Evolutionary conservation across 2,797 vertebrate species (phyloP).

Genomic region (Chaetophractus vellerosus): DNA sequence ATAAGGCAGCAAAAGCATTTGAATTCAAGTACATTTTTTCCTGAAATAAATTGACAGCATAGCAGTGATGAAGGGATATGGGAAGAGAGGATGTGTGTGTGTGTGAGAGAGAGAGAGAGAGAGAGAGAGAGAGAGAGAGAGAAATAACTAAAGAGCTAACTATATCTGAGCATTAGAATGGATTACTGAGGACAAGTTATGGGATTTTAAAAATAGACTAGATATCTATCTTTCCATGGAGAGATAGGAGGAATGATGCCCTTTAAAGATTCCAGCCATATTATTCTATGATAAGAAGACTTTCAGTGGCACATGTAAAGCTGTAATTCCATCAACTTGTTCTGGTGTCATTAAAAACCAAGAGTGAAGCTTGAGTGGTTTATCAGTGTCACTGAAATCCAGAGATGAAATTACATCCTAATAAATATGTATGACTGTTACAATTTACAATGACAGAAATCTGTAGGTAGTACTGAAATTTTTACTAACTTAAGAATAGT

Average conservation of each 20-base stretch:
- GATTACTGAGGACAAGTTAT: background rate
- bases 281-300: constrained; percentile 72
- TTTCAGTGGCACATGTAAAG: constrained; percentile 68
- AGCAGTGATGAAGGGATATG: background rate
- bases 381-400: constrained; percentile 83
- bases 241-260: constrained; percentile 28
- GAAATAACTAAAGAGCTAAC: constrained; percentile 30
- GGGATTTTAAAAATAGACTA: constrained; percentile 37
- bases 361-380: constrained; percentile 82
- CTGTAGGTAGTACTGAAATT: constrained; percentile 80
- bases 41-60: background rate
- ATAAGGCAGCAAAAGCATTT: constrained; percentile 41
- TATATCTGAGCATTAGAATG: background rate
- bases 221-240: background rate
- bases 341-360: constrained; percentile 81
- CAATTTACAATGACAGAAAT: constrained; percentile 78
- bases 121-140: background rate
- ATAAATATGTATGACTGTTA: constrained; percentile 82
- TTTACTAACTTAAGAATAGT: constrained; percentile 42
- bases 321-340: constrained; percentile 84
- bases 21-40: constrained; percentile 30
- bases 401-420: constrained; percentile 85
- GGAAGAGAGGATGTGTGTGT: background rate
- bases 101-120: background rate
- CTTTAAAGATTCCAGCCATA: constrained; percentile 59